Evolutionary conservation across 2,113 vertebrate species (phyloP).

Genomic region (Bujurquina vittata): DNA sequence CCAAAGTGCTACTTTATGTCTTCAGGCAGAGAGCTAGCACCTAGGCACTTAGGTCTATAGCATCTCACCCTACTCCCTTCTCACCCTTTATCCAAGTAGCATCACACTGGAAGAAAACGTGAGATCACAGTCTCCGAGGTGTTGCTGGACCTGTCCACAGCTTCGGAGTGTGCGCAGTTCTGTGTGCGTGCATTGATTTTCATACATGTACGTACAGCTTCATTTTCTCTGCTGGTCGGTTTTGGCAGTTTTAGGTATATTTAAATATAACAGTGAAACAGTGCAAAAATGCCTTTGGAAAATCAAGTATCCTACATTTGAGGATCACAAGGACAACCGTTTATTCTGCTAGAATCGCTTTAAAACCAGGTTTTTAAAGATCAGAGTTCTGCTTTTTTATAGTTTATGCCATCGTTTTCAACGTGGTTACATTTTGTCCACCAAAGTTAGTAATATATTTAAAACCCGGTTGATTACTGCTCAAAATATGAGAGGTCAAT

Average conservation of each 20-base stretch:
- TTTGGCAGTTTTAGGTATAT: background rate
- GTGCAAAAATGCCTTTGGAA: background rate
- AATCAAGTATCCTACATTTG: background rate
- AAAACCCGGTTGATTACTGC: background rate
- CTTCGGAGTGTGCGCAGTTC: slow-evolving; percentile 11
- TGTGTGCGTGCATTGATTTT: slow-evolving; percentile 10
- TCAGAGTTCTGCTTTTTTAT: background rate
- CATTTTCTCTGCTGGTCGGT: background rate
- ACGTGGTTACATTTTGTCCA: background rate
- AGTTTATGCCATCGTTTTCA: background rate
- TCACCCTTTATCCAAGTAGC: slow-evolving; percentile 57
- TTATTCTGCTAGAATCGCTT: too few relatives aligned
- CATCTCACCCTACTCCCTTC: slow-evolving; percentile 55
- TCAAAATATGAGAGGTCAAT: background rate
- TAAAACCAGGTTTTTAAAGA: background rate
- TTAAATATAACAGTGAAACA: background rate
- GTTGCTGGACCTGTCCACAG: slow-evolving; percentile 72
- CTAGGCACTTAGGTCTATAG: slow-evolving; percentile 77
- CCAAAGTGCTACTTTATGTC: slow-evolving; percentile 74
- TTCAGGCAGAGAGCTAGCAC: slow-evolving; percentile 69
- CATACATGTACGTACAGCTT: background rate
- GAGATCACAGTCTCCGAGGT: slow-evolving; percentile 67
- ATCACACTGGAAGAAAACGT: slow-evolving; percentile 35
- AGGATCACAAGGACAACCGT: too few relatives aligned
- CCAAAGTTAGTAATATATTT: background rate